Percentiles rank a stretch among this genome's conserved stretches.
Conservation (phyloP, 2,797 vertebrate species). For the Myioborus melanocephalus region DNA sequence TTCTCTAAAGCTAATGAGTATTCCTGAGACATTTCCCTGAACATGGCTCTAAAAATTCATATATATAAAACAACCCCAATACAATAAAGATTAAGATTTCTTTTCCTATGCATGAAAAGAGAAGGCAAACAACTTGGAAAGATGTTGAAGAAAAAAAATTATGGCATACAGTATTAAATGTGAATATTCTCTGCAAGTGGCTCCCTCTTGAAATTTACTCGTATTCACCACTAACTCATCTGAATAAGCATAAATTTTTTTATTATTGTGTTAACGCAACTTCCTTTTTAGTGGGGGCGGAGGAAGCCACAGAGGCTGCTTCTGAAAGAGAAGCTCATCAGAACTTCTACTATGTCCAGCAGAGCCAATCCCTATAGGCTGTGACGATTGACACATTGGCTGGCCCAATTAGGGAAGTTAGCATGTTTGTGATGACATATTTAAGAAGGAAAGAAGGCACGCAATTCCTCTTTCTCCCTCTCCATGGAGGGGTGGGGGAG, state of each 20-base stretch:
- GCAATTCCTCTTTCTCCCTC: not conserved
- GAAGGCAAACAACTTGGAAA: not conserved
- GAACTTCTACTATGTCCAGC: too few species aligned
- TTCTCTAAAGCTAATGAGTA: not conserved
- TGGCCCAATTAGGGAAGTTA: not conserved
- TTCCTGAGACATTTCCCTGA: not conserved
- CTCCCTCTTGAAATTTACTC: not conserved
- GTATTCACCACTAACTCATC: not conserved
- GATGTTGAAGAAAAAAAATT: not conserved
- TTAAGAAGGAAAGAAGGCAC: not conserved
- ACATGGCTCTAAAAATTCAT: not conserved
- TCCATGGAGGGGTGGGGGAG: not conserved
- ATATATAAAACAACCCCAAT: not conserved
- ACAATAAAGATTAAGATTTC: not conserved
- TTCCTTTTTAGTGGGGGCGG: not conserved
- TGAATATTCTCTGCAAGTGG: not conserved
- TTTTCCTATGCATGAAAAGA: not conserved
- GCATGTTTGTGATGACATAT: not conserved
- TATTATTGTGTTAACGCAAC: not conserved
- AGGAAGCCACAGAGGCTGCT: not conserved
- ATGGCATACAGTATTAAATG: not conserved
- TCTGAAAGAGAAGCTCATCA: not conserved
- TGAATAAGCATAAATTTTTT: not conserved
- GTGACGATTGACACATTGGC: accelerated
- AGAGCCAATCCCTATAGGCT: too few species aligned